Percentiles rank a stretch among this genome's conserved stretches.
phyloP scores from a whole-genome alignment of 2,888 invertebrate species.

The Dyspetes luteomarginatus region DNA sequence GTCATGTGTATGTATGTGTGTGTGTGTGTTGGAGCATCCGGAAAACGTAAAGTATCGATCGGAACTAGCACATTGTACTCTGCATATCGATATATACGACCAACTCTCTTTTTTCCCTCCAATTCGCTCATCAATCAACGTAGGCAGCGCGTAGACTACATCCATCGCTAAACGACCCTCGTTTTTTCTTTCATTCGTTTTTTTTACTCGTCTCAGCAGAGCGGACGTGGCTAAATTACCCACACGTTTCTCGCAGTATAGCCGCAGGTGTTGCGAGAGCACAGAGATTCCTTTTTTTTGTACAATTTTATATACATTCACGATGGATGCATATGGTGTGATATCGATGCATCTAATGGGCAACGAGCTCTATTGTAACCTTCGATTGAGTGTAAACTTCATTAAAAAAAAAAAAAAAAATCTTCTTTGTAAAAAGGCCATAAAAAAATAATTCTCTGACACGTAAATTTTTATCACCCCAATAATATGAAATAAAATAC shows the following conservation, averaged over 20 bases:
- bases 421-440: background rate
- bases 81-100: slow-evolving; percentile 12
- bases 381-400: background rate
- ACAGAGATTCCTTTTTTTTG: slow-evolving; percentile 15
- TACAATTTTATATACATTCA: slow-evolving; percentile 8
- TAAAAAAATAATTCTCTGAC: background rate
- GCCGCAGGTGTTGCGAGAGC: slow-evolving; percentile 50
- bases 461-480: background rate
- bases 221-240: slow-evolving; percentile 46
- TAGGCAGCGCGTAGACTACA: slow-evolving; percentile 20
- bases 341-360: slow-evolving; percentile 28
- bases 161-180: slow-evolving; percentile 51
- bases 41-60: slow-evolving; percentile 44
- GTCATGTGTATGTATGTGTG: too few relatives aligned
- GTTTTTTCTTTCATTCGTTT: slow-evolving; percentile 16
- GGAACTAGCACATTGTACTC: slow-evolving; percentile 4
- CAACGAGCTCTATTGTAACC: background rate
- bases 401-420: background rate
- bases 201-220: slow-evolving; percentile 41
- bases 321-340: slow-evolving; percentile 17
- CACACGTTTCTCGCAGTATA: slow-evolving; percentile 39
- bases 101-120: slow-evolving; percentile 1
- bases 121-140: slow-evolving; percentile 51
- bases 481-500: too few relatives aligned
- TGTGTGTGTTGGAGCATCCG: slow-evolving; percentile 2